phyloP scores from a whole-genome alignment of 2,888 invertebrate genomes.

The Odontocolon sp. region DNA sequence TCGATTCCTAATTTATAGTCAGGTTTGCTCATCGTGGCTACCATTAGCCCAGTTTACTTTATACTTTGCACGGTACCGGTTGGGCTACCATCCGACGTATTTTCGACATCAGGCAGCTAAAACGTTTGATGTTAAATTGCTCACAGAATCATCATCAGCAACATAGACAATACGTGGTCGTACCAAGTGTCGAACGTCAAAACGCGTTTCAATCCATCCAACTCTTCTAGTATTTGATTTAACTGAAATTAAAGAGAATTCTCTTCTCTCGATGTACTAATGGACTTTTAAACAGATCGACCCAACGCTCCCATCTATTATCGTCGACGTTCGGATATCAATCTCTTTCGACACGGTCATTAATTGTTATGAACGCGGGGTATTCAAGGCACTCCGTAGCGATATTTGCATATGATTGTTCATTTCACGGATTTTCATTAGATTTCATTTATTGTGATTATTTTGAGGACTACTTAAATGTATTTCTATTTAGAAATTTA shows the following conservation, averaged over 20 bases:
- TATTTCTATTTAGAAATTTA: too few relatives aligned
- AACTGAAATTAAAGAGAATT: slow-evolving; percentile 51
- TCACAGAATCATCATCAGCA: neutral
- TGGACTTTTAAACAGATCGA: slow-evolving; percentile 60
- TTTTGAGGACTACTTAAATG: too few relatives aligned
- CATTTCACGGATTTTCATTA: neutral
- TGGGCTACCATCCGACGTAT: slow-evolving; percentile 1
- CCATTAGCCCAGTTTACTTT: slow-evolving; percentile 58
- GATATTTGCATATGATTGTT: neutral
- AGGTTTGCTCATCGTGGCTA: slow-evolving; percentile 32
- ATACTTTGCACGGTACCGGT: slow-evolving; percentile 9
- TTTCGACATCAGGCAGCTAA: slow-evolving; percentile 12
- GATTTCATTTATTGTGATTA: neutral
- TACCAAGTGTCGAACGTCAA: slow-evolving; percentile 39
- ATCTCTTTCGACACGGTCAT: neutral
- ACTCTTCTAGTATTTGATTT: slow-evolving; percentile 49
- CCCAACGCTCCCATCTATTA: slow-evolving; percentile 8
- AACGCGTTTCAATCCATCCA: slow-evolving; percentile 42
- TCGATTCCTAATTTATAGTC: slow-evolving; percentile 58
- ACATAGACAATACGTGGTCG: too few relatives aligned
- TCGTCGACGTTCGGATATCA: neutral
- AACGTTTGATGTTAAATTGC: slow-evolving; percentile 17
- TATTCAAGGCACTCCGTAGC: neutral
- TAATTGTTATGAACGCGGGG: slow-evolving; percentile 7
- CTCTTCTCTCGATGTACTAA: slow-evolving; percentile 35